Base-by-base conservation (phyloP, 1,140 invertebrate genomes). In the Drosophila azteca region DNA sequence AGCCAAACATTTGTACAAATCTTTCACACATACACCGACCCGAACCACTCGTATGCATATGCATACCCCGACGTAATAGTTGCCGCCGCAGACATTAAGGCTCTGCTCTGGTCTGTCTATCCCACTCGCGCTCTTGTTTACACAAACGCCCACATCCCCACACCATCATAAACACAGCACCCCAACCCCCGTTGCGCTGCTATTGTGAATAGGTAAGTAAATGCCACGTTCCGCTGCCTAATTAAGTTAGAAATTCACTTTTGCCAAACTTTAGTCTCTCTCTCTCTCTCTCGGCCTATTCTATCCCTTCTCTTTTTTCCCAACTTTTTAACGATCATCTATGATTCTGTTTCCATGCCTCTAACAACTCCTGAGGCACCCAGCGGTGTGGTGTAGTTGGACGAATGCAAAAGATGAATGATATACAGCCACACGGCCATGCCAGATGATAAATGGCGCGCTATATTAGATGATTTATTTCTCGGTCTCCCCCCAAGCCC, bases 381-480 rank as follows among this genome's bases (percentile, higher is more conserved):
- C 81, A 82, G 65, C 81, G 69, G 80, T 50, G 70, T 45, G 50
- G 35, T 39, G 5, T 39, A 11, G 35, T 11, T 39, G 35, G 35
- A 39, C 31, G 49, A 39, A 44, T 70, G 75, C 75, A 75, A 83
- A 77, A 85, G 81, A 85, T 87, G 82, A 85, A 85, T 85, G 81
- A 88, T 85, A 87, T 85, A 79, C 83, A 71, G 82, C 78, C 61
- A 39, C 35, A 39, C 17, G 51, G 44, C 50, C 51, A 81, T 87
- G 78, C 78, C 87, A 71, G 81, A 78, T 85, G 81, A 85, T 85
- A 85, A 85, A 85, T 85, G 75, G 81, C 81, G 81, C 82, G 81
- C 81, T 87, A 85, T 75, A 85, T 85, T 87, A 85, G 87, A 85
- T 85, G 74, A 85, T 85, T 85, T 85, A 85, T 85, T 69, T 87